Evolutionary conservation across 2,113 vertebrate species (phyloP), one percentile per base, ranked within the genome.

Genomic region (Xiphophorus couchianus): DNA sequence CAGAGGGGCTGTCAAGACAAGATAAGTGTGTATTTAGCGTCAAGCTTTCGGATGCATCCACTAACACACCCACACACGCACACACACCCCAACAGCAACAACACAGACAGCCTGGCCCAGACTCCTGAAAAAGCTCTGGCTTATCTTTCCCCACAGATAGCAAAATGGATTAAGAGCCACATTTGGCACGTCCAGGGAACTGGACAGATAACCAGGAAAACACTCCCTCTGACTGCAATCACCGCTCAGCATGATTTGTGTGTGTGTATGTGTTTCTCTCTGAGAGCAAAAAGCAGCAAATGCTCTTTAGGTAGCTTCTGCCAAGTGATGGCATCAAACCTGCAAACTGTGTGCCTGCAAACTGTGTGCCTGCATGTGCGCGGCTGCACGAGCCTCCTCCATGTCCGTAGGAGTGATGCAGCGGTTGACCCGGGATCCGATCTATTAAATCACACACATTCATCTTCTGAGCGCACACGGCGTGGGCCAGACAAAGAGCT

Each of bases 61-160:
- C 74, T 62, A 73, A 82, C 69, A 84, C 35, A 77, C 89, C 86
- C 81, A 84, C 78, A 86, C 14, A 78, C 58, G 74, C 54, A 62
- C 63, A 77, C 35, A 73, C 77, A 71, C 44, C 73, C 44, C 15
- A 44, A 81, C 71, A 78, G 69, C 74, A 85, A 86, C 80, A 92
- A 81, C 80, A 82, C 89, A 87, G 78, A 85, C 80, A 87, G 74
- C 64, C 78, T 89, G 84, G 86, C 83, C 85, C 71, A 80, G 82
- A 90, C 89, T 92, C 84, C 83, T 91, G 85, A 86, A 92, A 92
- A 91, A 91, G 89, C 90, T 89, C 76, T 70, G 78, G 87, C 92
- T 93, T 93, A 93, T 93, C 91, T 93, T 87, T 85, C 81, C 78
- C 88, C 88, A 89, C 92, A 93, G 90, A 93, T 93, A 93, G 92